Conservation (phyloP, 2,113 vertebrate species). For the Larimichthys crocea region DNA sequence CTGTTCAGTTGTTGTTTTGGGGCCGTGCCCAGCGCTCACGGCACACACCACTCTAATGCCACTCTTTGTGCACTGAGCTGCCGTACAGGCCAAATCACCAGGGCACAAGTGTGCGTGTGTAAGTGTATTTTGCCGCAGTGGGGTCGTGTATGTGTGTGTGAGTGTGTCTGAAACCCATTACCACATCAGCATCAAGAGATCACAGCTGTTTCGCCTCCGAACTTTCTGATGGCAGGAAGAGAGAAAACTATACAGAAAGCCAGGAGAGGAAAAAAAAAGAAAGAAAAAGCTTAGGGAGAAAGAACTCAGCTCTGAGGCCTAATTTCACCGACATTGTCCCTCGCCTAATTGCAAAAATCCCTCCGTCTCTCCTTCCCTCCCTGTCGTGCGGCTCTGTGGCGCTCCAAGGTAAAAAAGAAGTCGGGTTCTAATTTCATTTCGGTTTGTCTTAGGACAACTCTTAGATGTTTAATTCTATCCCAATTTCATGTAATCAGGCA, state of each 20-base stretch:
- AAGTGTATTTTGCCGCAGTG: constrained; percentile 36
- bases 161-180: constrained; percentile 46
- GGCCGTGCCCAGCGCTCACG: constrained; percentile 56
- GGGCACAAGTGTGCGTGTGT: constrained; percentile 45
- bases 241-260: constrained; percentile 44
- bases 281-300: constrained; percentile 42
- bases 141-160: constrained; percentile 11
- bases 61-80: constrained; percentile 48
- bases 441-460: constrained; percentile 94
- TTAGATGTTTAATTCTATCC: constrained; percentile 99
- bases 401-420: constrained; percentile 87
- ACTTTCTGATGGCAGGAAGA: constrained; percentile 70
- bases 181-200: constrained; percentile 56
- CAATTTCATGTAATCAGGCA: constrained; percentile 98
- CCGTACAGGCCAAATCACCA: constrained; percentile 58
- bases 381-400: constrained; percentile 73
- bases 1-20: constrained; percentile 61
- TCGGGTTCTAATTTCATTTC: constrained; percentile 94
- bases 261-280: background rate
- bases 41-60: constrained; percentile 45
- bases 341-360: constrained; percentile 85
- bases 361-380: constrained; percentile 65
- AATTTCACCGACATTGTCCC: constrained; percentile 83
- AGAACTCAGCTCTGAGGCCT: constrained; percentile 84
- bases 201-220: constrained; percentile 72